phyloP scores from a whole-genome alignment of 2,888 invertebrate species.

The Norana najaformis region DNA sequence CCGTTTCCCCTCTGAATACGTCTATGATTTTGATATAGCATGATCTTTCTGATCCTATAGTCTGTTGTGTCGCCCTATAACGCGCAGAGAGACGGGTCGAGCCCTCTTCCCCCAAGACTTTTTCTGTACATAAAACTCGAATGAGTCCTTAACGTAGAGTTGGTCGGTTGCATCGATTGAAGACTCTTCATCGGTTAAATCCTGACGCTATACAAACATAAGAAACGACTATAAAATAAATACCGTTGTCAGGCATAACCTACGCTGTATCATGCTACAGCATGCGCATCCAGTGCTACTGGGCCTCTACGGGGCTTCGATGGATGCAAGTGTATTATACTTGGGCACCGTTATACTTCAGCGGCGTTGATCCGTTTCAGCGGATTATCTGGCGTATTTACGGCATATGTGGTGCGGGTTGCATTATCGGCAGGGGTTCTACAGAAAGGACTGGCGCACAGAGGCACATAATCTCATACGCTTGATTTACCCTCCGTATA shows the following conservation, averaged over 20 bases:
- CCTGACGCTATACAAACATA: not conserved
- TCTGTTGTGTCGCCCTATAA: not conserved
- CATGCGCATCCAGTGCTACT: too few species aligned
- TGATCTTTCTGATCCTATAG: not conserved
- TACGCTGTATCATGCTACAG: not conserved
- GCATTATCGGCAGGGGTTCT: not conserved
- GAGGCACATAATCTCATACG: constrained; percentile 7
- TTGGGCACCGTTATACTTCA: too few species aligned
- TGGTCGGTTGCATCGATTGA: not conserved
- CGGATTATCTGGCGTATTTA: not conserved
- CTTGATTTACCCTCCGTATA: constrained; percentile 10
- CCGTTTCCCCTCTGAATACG: not conserved
- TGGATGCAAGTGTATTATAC: not conserved
- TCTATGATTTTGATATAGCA: not conserved
- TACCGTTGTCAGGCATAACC: not conserved
- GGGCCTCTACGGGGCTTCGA: not conserved
- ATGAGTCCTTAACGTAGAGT: not conserved
- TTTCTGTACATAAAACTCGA: not conserved
- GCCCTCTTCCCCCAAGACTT: not conserved
- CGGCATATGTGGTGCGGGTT: not conserved
- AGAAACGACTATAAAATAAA: not conserved
- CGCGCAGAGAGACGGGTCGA: not conserved
- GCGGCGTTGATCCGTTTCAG: not conserved
- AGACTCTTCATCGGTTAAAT: not conserved
- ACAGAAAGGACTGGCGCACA: not conserved